Evolutionary conservation across 2,888 invertebrate species (phyloP).

Genomic region (Pollenia griseotomentosa): DNA sequence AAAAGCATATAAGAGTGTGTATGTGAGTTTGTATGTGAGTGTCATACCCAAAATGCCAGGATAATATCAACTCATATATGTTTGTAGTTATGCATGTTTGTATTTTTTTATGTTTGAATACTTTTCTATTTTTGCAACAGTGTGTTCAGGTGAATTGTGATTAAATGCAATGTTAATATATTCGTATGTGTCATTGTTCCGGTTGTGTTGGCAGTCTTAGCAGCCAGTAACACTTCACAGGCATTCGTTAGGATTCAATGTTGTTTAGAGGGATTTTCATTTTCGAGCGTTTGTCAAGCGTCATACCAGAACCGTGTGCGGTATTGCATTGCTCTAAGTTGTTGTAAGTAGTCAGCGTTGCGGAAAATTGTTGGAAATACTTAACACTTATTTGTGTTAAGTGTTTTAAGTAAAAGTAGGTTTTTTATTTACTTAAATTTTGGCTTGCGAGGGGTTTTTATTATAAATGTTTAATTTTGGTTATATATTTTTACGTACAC

Average conservation of each 20-base stretch:
- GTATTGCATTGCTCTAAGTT: constrained; percentile 43
- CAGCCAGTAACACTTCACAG: background rate
- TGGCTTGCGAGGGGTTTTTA: background rate
- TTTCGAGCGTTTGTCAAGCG: constrained; percentile 44
- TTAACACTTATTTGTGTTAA: constrained; percentile 72
- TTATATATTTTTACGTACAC: background rate
- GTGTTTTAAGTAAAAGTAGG: constrained; percentile 57
- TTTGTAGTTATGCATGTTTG: constrained; percentile 21
- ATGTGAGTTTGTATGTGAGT: background rate
- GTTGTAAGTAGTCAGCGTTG: constrained; percentile 62
- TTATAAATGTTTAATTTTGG: constrained; percentile 1
- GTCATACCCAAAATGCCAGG: constrained; percentile 29
- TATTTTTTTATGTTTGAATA: background rate
- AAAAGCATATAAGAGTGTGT: background rate
- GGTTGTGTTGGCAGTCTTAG: background rate
- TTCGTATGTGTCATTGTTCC: constrained; percentile 9
- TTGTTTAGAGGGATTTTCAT: constrained; percentile 48
- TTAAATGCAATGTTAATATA: constrained; percentile 47
- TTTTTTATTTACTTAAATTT: constrained; percentile 28
- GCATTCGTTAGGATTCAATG: constrained; percentile 8
- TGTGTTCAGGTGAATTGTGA: constrained; percentile 54
- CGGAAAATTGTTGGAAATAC: constrained; percentile 69
- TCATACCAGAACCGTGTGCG: constrained; percentile 41
- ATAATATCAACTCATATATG: constrained; percentile 63
- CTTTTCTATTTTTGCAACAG: constrained; percentile 15